Conservation (phyloP, 35 echinoderm and acorn worm species). For the Strongylocentrotus purpuratus region DNA sequence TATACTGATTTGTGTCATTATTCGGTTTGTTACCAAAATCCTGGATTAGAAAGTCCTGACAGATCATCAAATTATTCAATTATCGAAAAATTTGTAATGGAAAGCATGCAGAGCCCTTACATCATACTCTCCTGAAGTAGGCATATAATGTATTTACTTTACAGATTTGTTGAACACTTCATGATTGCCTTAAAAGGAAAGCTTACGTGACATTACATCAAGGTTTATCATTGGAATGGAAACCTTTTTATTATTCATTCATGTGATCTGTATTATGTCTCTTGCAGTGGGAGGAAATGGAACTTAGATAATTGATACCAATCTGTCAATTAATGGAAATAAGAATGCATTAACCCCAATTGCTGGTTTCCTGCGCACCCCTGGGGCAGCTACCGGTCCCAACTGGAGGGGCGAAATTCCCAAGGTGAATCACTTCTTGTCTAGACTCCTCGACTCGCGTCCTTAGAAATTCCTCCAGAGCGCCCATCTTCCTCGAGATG, state of each 20-base stretch:
- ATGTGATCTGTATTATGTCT: background rate
- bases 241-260: background rate
- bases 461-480: background rate
- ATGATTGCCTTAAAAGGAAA: background rate
- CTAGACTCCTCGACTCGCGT: background rate
- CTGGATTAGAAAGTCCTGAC: background rate
- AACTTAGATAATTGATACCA: constrained; percentile 14
- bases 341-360: background rate
- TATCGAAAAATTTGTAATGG: background rate
- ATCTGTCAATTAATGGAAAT: constrained; percentile 5
- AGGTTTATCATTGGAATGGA: background rate
- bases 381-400: background rate
- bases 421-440: constrained; percentile 34
- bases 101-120: background rate
- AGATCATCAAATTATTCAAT: background rate
- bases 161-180: background rate
- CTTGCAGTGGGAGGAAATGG: background rate
- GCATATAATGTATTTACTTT: background rate
- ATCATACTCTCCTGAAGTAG: background rate
- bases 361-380: constrained; percentile 13
- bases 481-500: background rate
- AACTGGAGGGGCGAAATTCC: background rate
- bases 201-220: background rate
- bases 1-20: too few relatives aligned
- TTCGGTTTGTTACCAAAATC: background rate